Evolutionary conservation across 1,140 invertebrate species (phyloP).

Genomic region (Acromyrmex echinatior): DNA sequence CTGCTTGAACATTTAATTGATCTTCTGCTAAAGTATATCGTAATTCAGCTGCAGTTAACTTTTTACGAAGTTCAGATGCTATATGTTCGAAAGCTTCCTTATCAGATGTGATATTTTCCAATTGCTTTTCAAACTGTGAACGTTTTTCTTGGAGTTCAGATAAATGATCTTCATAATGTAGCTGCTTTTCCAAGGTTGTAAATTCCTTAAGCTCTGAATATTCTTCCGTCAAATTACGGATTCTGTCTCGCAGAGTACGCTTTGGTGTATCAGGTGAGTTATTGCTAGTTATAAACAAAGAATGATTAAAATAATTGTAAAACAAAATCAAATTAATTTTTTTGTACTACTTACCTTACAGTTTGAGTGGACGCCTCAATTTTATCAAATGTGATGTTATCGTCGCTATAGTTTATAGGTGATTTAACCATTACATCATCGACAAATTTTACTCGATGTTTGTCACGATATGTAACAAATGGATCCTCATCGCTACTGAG

Average conservation of each 20-base stretch:
- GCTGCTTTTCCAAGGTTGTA: constrained; percentile 68
- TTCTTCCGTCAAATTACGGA: constrained; percentile 29
- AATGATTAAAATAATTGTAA: background rate
- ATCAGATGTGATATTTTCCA: constrained; percentile 51
- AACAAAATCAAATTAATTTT: background rate
- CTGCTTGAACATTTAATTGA: constrained; percentile 35
- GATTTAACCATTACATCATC: constrained; percentile 28
- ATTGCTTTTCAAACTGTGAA: constrained; percentile 33
- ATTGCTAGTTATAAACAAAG: constrained; percentile 8
- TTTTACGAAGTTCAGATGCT: constrained; percentile 47
- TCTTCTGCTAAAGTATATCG: background rate
- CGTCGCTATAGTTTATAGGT: background rate
- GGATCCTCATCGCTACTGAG: constrained; percentile 36
- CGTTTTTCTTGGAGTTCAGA: background rate
- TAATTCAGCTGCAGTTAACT: constrained; percentile 24
- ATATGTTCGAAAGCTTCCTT: constrained; percentile 60
- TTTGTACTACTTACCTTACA: constrained; percentile 48
- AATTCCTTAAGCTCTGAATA: constrained; percentile 61
- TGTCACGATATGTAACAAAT: background rate
- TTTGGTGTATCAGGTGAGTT: constrained; percentile 52
- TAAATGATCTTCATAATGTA: constrained; percentile 37
- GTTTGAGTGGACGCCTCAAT: constrained; percentile 36
- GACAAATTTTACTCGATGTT: constrained; percentile 34
- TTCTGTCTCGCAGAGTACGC: constrained; percentile 30
- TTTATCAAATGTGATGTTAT: background rate